Base-by-base conservation (phyloP, 2,113 vertebrate genomes). In the Calyptomena viridis region DNA sequence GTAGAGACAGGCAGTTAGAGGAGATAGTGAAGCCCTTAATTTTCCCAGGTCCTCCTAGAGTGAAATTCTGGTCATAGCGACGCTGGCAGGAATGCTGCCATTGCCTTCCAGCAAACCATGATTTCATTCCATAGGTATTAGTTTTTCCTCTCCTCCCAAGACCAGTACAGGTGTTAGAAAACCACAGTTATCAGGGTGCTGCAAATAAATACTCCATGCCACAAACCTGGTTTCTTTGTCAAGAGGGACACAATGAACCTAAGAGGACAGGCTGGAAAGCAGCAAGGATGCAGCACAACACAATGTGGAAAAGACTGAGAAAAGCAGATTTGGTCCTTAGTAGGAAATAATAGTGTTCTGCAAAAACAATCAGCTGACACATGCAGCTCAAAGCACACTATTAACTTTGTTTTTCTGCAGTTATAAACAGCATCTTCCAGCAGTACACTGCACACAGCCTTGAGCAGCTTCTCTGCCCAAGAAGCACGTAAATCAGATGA, bases 301-400 rank as follows among this genome's bases (percentile, higher is more conserved):
- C 21, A 31, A 86, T 17, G 42, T 68, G 49, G 59, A 76, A 76
- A 59, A 71, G 8, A 46, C 13, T 28, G 33, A 84, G 64, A 78
- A 60, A 89, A 77, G 27, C 42, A 76, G 53, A 49, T 69, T 60
- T 24, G 22, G 35, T 72, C 58, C 40, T 63, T 44, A 25, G 39
- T 18, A 84, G 53, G 74, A 94, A 93, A 78, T 64, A 67, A 78
- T 69, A 42, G 33, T 56, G 66, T 64, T 82, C 87, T 93, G 69
- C 81, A 94, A 79, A 91, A 96, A 56, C 28, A 82, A 91, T 87
- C 87, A 93, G 66, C 81, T 79, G 87, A 75, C 62, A 87, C 9
- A 47, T 1, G 5, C 49, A 89, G 58, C 56, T 60, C 72, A 87
- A 84, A 73, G 69, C 67, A 58, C 0, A 1, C 40, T 17, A 24